Evolutionary conservation across 1,140 invertebrate genomes (phyloP), one percentile per base, ranked within the genome.

Genomic region (Drosophila tsacasi): DNA sequence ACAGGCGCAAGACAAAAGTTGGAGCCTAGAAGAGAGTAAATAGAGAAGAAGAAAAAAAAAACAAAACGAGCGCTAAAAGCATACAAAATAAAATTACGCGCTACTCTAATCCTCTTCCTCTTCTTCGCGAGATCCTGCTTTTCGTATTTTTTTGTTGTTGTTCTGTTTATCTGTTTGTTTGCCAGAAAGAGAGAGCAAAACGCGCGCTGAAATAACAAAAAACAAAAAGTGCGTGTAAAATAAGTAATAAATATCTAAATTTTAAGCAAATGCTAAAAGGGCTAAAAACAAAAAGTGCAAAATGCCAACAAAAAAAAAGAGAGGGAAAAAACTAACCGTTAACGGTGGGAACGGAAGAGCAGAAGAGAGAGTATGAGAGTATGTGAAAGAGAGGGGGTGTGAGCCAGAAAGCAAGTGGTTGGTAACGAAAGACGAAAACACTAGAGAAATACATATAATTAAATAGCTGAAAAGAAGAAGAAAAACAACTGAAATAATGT

Each of bases 121-220:
- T 57, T 57, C 54, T 57, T n/a, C 54, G 54, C 35, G 54, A 57
- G 54, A 57, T 66, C 54, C 63, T 61, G 46, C 27, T 50, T 23
- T 49, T 19, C 42, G 71, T 40, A 40, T 25, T 59, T 23, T 39
- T 60, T 40, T 57, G 47, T 58, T 57, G 60, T 65, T 55, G 55
- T 75, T 54, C 30, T 54, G 49, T 65, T 32, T 46, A 44, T 49
- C 40, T 42, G 63, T 65, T 58, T 52, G 44, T 59, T 78, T 68
- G 64, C 78, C 54, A 75, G 35, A 35, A 23, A 23, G 75, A 55
- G 42, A 65, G 69, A 64, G 60, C 61, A 79, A 87, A 86, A 86
- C 79, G 84, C 84, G 84, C 84, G 84, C 75, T 77, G 59, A 80
- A 52, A 65, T 46, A 59, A n/a, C n/a, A n/a, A n/a, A n/a, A 23